phyloP scores from a whole-genome alignment of 2,797 vertebrate genomes.

The Xenentodon cancila region DNA sequence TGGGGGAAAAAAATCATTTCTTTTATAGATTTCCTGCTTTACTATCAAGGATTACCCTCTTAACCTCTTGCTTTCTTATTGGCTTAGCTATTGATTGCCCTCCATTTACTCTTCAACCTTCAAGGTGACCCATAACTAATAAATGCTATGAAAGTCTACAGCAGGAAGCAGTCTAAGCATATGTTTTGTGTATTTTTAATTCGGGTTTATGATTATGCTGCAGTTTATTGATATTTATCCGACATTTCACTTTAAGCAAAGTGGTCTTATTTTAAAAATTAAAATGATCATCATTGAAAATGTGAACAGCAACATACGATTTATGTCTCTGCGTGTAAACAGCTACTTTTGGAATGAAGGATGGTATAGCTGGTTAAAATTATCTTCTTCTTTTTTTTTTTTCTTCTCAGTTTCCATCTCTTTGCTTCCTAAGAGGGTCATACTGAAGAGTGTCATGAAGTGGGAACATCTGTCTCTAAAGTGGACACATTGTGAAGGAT shows the following conservation, averaged over 20 bases:
- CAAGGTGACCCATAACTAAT: slow-evolving; percentile 82
- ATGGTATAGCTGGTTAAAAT: slow-evolving; percentile 25
- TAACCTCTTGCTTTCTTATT: slow-evolving; percentile 76
- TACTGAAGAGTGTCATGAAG: slow-evolving; percentile 74
- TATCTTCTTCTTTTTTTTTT: slow-evolving; percentile 14
- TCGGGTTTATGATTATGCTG: neutral
- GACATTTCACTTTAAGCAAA: too few relatives aligned
- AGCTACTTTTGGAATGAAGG: slow-evolving; percentile 41
- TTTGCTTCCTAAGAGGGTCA: slow-evolving; percentile 70
- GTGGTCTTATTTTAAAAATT: neutral
- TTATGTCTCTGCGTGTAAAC: slow-evolving; percentile 41
- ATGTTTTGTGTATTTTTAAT: slow-evolving; percentile 3
- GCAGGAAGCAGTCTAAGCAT: slow-evolving; percentile 29
- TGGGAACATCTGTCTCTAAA: slow-evolving; percentile 83
- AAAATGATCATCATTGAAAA: neutral
- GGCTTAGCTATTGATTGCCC: slow-evolving; percentile 79
- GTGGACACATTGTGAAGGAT: slow-evolving; percentile 69
- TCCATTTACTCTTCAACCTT: slow-evolving; percentile 61
- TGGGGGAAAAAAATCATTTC: slow-evolving; percentile 73
- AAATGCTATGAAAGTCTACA: slow-evolving; percentile 59
- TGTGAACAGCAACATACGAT: slow-evolving; percentile 31
- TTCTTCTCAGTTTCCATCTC: slow-evolving; percentile 31
- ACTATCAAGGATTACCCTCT: slow-evolving; percentile 79
- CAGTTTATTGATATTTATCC: too few relatives aligned
- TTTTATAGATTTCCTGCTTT: slow-evolving; percentile 84